Evolutionary conservation across 2,888 invertebrate genomes (phyloP), one percentile per base, ranked within the genome.

Genomic region (Sesamia inferens): DNA sequence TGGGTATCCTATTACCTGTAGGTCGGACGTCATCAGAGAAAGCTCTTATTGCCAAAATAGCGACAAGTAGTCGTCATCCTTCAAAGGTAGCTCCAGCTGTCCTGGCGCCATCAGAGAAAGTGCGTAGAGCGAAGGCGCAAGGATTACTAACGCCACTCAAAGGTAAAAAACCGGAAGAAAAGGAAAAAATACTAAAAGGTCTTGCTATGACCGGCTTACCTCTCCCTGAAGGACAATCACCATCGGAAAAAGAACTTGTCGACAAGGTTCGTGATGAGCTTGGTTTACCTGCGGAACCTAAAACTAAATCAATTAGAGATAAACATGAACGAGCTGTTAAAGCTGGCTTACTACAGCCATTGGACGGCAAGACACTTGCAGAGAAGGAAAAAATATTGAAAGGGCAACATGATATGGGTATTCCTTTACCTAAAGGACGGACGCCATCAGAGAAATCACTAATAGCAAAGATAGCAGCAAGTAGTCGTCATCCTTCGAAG

Each of bases 11-110:
- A 24, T 64, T 76, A 64, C 91, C 13, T 48, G 8, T 19, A 2
- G 64, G 64, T 5, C 24, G 64, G 5, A 87, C 88, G 0, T 44
- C 74, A 19, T 86, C 88, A 0, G 88, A 87, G 58, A 86, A 86
- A 68, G 68, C 82, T 22, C 51, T 89, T 0, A 83, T 89, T 8
- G 69, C 79, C 0, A 87, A 86, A 57, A 64, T 90, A 24, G 75
- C 77, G 66, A 79, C 74, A 4, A 55, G 86, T 13, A 31, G 88
- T 0, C 81, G 80, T 11, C 19, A 79, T 22, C 80, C 86, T 4
- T 64, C 86, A 51, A 39, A 39, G 14, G 47, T n/a, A 3, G 7
- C 16, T 16, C 31, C 55, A 47, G 19, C 4, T 0, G 0, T 24
- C 2, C 6, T 51, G 0, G 5, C 19, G 0, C 48, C 13, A 5